phyloP scores from a whole-genome alignment of 2,888 invertebrate species.

The Drosophila monieri region DNA sequence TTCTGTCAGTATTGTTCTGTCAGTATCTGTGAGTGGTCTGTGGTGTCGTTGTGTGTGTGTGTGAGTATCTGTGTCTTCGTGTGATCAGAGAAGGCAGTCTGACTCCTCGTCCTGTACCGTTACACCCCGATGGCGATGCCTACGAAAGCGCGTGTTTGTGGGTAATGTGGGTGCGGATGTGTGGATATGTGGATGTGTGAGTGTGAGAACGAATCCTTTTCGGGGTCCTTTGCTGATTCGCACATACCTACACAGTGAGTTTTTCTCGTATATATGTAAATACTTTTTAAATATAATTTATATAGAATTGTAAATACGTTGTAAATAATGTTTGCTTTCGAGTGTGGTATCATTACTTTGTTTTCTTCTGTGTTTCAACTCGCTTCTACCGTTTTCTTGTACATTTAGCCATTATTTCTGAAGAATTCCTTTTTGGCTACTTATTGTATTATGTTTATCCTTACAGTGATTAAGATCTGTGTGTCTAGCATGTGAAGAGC shows the following conservation, averaged over 20 bases:
- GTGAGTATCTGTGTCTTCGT: constrained; percentile 9
- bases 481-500: constrained; percentile 41
- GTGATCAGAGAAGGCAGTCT: constrained; percentile 9
- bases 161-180: constrained; percentile 18
- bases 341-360: constrained; percentile 36
- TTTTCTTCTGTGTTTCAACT: constrained; percentile 51
- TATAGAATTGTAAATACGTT: constrained; percentile 77
- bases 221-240: constrained; percentile 32
- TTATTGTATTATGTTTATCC: constrained; percentile 63
- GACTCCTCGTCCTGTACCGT: constrained; percentile 22
- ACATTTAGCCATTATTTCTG: constrained; percentile 74
- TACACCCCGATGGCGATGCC: constrained; percentile 24
- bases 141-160: constrained; percentile 42
- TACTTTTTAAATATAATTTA: constrained; percentile 77
- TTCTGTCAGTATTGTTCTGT: constrained; percentile 48
- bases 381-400: constrained; percentile 62
- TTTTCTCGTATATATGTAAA: constrained; percentile 73
- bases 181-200: constrained; percentile 32
- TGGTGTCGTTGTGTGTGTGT: constrained; percentile 23
- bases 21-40: constrained; percentile 17
- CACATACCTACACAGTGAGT: constrained; percentile 54
- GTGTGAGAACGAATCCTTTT: constrained; percentile 18
- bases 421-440: constrained; percentile 61
- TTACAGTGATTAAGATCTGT: constrained; percentile 56
- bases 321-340: constrained; percentile 76